Conservation (phyloP, 1,140 invertebrate genomes). For the Drosophila pseudoananassae region DNA sequence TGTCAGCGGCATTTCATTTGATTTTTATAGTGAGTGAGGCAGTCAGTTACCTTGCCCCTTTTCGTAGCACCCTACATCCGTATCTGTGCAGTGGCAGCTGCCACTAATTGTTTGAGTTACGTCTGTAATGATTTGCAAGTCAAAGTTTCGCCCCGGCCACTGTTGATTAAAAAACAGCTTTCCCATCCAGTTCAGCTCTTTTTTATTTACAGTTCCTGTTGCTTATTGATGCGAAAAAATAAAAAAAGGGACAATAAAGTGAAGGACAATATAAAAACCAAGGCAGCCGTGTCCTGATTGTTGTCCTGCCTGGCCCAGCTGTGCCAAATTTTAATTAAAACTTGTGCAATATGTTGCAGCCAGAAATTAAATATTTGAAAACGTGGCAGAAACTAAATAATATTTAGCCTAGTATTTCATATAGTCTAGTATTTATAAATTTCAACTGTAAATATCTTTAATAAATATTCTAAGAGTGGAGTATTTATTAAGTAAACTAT, state of each 20-base stretch:
- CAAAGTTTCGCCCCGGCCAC: slow-evolving; percentile 62
- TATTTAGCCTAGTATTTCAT: neutral
- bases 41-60: slow-evolving; percentile 7
- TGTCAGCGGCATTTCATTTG: slow-evolving; percentile 67
- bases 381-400: neutral
- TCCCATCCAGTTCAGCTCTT: slow-evolving; percentile 26
- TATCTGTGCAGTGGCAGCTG: slow-evolving; percentile 57
- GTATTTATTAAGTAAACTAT: neutral
- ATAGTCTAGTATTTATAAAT: neutral
- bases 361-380: neutral
- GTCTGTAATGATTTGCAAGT: slow-evolving; percentile 82
- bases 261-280: slow-evolving; percentile 15
- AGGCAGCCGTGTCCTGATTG: slow-evolving; percentile 41
- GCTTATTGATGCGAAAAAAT: slow-evolving; percentile 50
- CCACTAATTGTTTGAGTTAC: slow-evolving; percentile 82
- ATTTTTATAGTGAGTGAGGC: slow-evolving; percentile 48
- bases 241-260: neutral
- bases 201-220: slow-evolving; percentile 52
- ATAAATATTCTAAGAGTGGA: too few relatives aligned
- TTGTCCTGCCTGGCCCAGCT: slow-evolving; percentile 48
- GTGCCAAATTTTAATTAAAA: slow-evolving; percentile 74
- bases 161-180: slow-evolving; percentile 74
- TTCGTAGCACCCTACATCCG: neutral
- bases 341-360: slow-evolving; percentile 49
- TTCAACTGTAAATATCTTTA: too few relatives aligned